These are phyloP conservation scores for Caenorhabditis angaria DNA, from an alignment of 2,888 invertebrate species.

Conservation along the genomic window DNA sequence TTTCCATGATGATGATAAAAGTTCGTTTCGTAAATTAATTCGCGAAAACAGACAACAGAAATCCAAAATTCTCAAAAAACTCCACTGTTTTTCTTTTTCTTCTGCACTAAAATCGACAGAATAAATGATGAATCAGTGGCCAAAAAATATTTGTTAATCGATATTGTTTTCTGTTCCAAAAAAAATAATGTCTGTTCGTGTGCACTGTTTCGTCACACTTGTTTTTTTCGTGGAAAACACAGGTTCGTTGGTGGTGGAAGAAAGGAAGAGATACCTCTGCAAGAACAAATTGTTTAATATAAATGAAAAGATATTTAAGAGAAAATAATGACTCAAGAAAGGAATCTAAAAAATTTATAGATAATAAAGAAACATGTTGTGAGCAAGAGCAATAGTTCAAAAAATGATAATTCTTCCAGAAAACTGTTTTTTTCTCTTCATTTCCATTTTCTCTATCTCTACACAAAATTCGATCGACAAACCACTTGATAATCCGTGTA, in stretches of 20 bases:
- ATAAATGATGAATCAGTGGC: slow-evolving; percentile 14
- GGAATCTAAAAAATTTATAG: no score
- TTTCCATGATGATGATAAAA: neutral
- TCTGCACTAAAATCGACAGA: slow-evolving; percentile 49
- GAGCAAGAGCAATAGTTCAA: neutral
- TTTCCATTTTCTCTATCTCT: slow-evolving; percentile 13
- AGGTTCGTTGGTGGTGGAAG: slow-evolving; percentile 3
- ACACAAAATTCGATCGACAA: slow-evolving; percentile 7
- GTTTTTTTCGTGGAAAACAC: neutral
- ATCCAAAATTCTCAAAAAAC: neutral
- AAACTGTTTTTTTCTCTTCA: neutral
- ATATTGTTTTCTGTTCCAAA: neutral
- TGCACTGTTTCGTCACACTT: slow-evolving; percentile 48
- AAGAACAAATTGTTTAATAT: slow-evolving; percentile 15
- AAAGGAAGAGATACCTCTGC: slow-evolving; percentile 40
- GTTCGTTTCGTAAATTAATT: neutral
- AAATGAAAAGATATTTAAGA: neutral
- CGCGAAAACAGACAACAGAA: neutral
- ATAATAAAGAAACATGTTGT: no score
- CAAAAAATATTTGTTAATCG: neutral
- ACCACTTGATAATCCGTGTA: slow-evolving; percentile 53
- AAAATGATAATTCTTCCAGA: neutral
- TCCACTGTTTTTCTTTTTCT: slow-evolving; percentile 9
- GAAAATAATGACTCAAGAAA: no score
- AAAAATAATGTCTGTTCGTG: slow-evolving; percentile 31